Conservation (phyloP, 2,888 invertebrate genomes). For the Nymphalis urticae region DNA sequence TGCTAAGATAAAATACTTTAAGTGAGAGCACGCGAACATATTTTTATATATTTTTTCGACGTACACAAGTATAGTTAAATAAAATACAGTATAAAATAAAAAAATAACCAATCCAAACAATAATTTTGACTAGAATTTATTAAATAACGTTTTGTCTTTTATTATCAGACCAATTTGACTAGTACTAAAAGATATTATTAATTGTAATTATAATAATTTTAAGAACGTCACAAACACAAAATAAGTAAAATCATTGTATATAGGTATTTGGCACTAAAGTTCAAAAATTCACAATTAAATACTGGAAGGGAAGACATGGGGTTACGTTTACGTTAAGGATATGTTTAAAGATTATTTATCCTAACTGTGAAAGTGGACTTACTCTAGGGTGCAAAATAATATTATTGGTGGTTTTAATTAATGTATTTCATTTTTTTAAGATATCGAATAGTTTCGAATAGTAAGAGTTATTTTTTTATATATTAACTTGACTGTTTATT, state of each 20-base stretch:
- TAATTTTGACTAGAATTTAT: slow-evolving; percentile 75
- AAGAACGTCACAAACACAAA: slow-evolving; percentile 51
- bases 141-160: slow-evolving; percentile 60
- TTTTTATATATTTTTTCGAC: slow-evolving; percentile 54
- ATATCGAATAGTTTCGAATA: slow-evolving; percentile 28
- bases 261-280: slow-evolving; percentile 73
- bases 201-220: slow-evolving; percentile 47
- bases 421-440: slow-evolving; percentile 25
- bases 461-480: slow-evolving; percentile 17
- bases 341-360: slow-evolving; percentile 67
- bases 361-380: slow-evolving; percentile 51
- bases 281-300: slow-evolving; percentile 64
- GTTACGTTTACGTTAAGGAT: slow-evolving; percentile 73
- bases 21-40: slow-evolving; percentile 67
- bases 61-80: slow-evolving; percentile 49
- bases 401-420: slow-evolving; percentile 60
- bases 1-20: slow-evolving; percentile 70
- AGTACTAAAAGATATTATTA: slow-evolving; percentile 63
- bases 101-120: slow-evolving; percentile 59
- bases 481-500: slow-evolving; percentile 28
- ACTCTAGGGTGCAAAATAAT: slow-evolving; percentile 69
- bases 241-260: slow-evolving; percentile 54
- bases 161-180: slow-evolving; percentile 75
- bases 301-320: slow-evolving; percentile 77
- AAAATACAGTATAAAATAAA: slow-evolving; percentile 52